A percentile compares a stretch with the other conserved stretches of the same genome.
Conservation (phyloP, 2,888 invertebrate genomes). For the Habrosyne pyritoides region DNA sequence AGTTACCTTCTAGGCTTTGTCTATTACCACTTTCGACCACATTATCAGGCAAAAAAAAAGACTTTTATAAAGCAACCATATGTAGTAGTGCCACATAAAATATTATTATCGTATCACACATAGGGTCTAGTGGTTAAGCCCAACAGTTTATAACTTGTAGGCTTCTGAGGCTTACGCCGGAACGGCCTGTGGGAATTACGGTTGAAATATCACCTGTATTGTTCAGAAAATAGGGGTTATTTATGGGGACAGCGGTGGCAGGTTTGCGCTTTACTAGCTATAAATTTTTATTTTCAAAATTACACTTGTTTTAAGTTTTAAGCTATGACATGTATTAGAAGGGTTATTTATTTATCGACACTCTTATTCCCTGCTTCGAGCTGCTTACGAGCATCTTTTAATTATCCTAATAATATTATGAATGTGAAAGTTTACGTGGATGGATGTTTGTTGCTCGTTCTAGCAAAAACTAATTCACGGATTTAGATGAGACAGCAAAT, state of each 20-base stretch:
- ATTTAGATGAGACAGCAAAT: too few relatives aligned
- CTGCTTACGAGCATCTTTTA: too few relatives aligned
- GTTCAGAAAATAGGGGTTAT: conserved; percentile 54
- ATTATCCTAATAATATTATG: too few relatives aligned
- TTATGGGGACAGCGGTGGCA: conserved; percentile 38
- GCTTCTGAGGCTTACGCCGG: conserved; percentile 24
- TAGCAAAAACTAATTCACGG: too few relatives aligned
- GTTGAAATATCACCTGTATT: conserved; percentile 55
- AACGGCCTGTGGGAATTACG: conserved; percentile 33
- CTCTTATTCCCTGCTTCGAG: too few relatives aligned
- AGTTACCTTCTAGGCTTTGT: too few relatives aligned
- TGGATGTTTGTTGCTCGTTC: too few relatives aligned
- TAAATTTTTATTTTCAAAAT: conserved; percentile 27
- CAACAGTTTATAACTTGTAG: conserved; percentile 26
- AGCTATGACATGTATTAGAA: not conserved
- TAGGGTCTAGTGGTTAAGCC: conserved; percentile 14
- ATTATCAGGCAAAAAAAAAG: too few relatives aligned
- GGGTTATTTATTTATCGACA: too few relatives aligned
- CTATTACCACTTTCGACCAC: too few relatives aligned
- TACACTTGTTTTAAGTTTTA: conserved; percentile 6
- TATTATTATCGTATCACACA: not conserved
- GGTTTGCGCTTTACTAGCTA: conserved; percentile 23
- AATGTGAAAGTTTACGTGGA: too few relatives aligned
- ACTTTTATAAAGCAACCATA: too few relatives aligned
- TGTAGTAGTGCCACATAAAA: not conserved